Conservation (phyloP, 2,888 invertebrate species). For the Andrena chrysosceles region DNA sequence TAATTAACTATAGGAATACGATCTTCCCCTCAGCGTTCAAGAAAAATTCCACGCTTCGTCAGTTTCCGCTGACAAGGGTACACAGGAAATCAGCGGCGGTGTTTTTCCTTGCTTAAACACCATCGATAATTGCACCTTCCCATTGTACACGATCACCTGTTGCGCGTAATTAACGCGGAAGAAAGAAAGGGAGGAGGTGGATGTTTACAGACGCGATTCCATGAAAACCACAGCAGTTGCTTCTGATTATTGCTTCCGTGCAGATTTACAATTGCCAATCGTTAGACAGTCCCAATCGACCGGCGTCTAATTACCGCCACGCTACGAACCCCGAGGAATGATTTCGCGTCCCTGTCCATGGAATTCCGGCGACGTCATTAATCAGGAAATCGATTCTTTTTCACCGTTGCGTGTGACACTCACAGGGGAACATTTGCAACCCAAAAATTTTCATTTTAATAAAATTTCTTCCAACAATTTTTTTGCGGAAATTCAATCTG, state of each 20-base stretch:
- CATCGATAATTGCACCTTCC: constrained; percentile 11
- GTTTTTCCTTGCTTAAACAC: constrained; percentile 16
- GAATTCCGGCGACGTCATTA: constrained; percentile 1
- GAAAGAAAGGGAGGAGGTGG: neutral
- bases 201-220: constrained; percentile 15
- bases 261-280: constrained; percentile 21
- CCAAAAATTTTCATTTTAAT: too few relatives aligned
- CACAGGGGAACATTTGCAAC: too few relatives aligned
- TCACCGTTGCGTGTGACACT: neutral
- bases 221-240: constrained; percentile 26
- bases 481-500: too few relatives aligned
- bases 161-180: constrained; percentile 35
- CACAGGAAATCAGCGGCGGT: constrained; percentile 5
- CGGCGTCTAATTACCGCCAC: constrained; percentile 43
- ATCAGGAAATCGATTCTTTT: constrained; percentile 43
- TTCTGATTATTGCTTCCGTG: constrained; percentile 3
- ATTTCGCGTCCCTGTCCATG: constrained; percentile 7
- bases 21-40: neutral
- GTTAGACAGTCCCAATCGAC: constrained; percentile 8
- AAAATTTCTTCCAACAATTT: too few relatives aligned
- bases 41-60: neutral
- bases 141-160: constrained; percentile 9
- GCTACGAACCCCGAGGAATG: constrained; percentile 7
- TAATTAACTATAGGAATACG: neutral
- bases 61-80: neutral